Conservation (phyloP, 2,888 invertebrate genomes). For the Leptinotarsa peninsularis region DNA sequence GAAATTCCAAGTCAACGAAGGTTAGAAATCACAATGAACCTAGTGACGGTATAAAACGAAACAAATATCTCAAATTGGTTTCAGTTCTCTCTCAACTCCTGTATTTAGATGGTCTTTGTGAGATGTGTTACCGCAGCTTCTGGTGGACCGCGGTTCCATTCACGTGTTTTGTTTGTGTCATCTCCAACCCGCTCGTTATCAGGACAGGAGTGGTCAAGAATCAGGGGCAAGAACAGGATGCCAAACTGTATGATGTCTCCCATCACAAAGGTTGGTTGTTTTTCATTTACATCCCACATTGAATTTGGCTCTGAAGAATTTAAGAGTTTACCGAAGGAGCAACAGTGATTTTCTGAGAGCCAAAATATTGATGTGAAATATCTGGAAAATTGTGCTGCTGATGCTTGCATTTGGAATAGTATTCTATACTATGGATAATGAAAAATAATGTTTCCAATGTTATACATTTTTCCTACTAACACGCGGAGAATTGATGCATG, state of each 20-base stretch:
- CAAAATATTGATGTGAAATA: no score
- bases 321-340: no score
- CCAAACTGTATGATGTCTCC: constrained; percentile 44
- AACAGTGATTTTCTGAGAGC: no score
- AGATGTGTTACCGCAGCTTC: constrained; percentile 29
- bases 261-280: constrained; percentile 40
- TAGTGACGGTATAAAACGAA: constrained; percentile 33
- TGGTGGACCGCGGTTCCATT: constrained; percentile 14
- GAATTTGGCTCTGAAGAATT: no score
- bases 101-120: constrained; percentile 24
- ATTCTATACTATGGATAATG: no score
- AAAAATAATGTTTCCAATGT: no score
- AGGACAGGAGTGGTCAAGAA: constrained; percentile 44
- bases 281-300: not conserved
- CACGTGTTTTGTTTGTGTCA: constrained; percentile 32
- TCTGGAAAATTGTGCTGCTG: no score
- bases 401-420: no score
- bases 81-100: constrained; percentile 22
- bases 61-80: constrained; percentile 21
- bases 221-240: constrained; percentile 44
- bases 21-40: constrained; percentile 42
- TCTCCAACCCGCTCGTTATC: constrained; percentile 35
- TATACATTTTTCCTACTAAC: no score
- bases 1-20: constrained; percentile 42
- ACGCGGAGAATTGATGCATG: no score